A percentile compares a stretch with the other conserved stretches of the same genome.
These are phyloP conservation scores for Phyllotreta cruciferae DNA, from an alignment of 2,888 invertebrate species.

Conservation along the genomic window DNA sequence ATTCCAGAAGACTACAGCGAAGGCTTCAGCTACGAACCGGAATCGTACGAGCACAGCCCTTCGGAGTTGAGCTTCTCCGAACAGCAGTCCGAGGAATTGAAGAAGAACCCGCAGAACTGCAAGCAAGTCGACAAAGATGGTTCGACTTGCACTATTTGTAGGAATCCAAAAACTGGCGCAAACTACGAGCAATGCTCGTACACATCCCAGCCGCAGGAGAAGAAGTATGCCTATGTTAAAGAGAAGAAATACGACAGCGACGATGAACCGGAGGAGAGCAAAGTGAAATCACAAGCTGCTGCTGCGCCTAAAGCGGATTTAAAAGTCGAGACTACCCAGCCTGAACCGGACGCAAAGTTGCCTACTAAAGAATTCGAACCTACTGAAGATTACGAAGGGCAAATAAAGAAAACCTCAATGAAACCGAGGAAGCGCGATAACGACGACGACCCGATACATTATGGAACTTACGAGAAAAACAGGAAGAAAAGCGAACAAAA, in stretches of 20 bases:
- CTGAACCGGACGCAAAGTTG: slow-evolving; percentile 20
- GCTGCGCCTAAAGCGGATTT: slow-evolving; percentile 51
- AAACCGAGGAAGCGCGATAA: slow-evolving; percentile 35
- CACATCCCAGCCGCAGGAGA: slow-evolving; percentile 74
- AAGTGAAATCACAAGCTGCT: slow-evolving; percentile 38
- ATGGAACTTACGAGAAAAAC: slow-evolving; percentile 26
- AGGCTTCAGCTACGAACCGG: slow-evolving; percentile 53
- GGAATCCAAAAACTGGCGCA: slow-evolving; percentile 76
- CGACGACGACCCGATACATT: slow-evolving; percentile 10
- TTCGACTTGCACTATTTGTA: slow-evolving; percentile 76
- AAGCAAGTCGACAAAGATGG: slow-evolving; percentile 69
- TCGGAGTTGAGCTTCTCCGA: slow-evolving; percentile 64
- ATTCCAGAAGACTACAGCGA: slow-evolving; percentile 62
- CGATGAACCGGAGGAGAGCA: slow-evolving; percentile 62
- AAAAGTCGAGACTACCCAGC: slow-evolving; percentile 42
- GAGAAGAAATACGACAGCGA: slow-evolving; percentile 70
- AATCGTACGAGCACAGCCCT: slow-evolving; percentile 36
- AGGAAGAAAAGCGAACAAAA: slow-evolving; percentile 27
- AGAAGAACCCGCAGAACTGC: slow-evolving; percentile 70
- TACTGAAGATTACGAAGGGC: slow-evolving; percentile 40
- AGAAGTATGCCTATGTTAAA: slow-evolving; percentile 72
- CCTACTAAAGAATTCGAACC: slow-evolving; percentile 34
- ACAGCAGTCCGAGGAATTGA: slow-evolving; percentile 66
- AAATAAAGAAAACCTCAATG: slow-evolving; percentile 24
- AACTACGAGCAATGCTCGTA: slow-evolving; percentile 83